Base-by-base conservation (phyloP, 2,888 invertebrate species). In the Drosophila mettleri region DNA sequence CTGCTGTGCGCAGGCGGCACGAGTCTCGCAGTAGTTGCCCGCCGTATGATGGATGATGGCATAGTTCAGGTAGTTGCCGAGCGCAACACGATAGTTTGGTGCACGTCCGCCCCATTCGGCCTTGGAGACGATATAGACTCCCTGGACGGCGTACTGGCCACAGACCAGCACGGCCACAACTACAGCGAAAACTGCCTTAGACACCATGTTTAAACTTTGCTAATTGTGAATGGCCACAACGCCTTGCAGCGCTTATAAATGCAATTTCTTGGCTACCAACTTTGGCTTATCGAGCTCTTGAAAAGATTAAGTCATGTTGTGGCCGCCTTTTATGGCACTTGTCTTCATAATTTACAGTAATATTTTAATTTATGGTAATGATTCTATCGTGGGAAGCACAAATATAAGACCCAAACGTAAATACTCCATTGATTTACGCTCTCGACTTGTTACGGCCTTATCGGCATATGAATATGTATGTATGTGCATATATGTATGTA, bases 81-180 rank as follows among this genome's bases (percentile, higher is more conserved):
- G 65, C 34, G 55, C 51, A 14, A 57, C 55, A 0, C 51, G 51
- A 10, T 57, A 4, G 61, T 20, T 73, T 10, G 87, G 65, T 3
- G 72, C 34, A 91, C 93, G 27, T 86, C 81, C 88, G 9, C 80
- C 81, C 87, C 88, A 89, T 39, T 77, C 52, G 0, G 76, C 51
- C 59, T 86, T 87, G 41, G 62, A 68, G 52, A 83, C 64, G 12
- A 88, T 74, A 48, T 18, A 68, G 12, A 81, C 78, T 16, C 74
- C 74, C 12, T 64, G 65, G 45, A 76, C 78, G 48, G 77, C 72
- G 33, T 54, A 34, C 46, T 78, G 74, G 31, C 62, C 57, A 64
- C 67, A 81, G 43, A 43, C 54, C 53, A 76, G 51, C 22, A 77
- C 33, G 2, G 33, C 48, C 9, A 57, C 39, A 18, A 55, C 38